Base-by-base conservation (phyloP, 2,888 invertebrate species). In the Camptogramma bilineatum region DNA sequence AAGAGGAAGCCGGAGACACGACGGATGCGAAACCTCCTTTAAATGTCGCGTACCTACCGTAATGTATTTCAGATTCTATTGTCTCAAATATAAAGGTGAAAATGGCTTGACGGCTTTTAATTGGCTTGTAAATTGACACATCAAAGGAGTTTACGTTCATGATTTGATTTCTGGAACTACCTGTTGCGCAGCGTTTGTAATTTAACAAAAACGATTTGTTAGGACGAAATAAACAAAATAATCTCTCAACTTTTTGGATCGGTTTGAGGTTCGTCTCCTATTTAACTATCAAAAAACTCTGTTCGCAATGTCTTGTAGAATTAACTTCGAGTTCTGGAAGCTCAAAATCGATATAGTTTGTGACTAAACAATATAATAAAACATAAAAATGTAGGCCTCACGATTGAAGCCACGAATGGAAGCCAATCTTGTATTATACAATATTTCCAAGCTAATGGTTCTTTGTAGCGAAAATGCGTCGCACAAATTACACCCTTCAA, bases 1-100 rank as follows among this genome's bases (percentile, higher is more conserved):
- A 63, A 71, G 69, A 74, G 77, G 77, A 79, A 82, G 62, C 34
- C 77, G 76, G 77, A 81, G 77, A 80, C 80, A 75, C 70, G 75
- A 61, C 78, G 81, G 80, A 83, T 74, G 78, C 73, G 51, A 56
- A 58, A 51, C 53, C 58, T 67, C 69, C 64, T 70, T 69, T 62
- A 57, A 64, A 67, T 62, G 48, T 59, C 56, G 19, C 53, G 46
- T 55, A 46, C 42, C n/a, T n/a, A 46, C n/a, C 56, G 24, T 60
- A 56, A 50, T 53, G 59, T 55, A 52, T 24, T 51, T 62, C 19
- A 62, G 57, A 34, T 39, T 54, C 28, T 54, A 54, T 47, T 39
- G 13, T 51, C 31, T 21, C 7, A 19, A 2, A 31, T 51, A 10
- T 66, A 58, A 28, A 31, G 57, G 18, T 8, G 51, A 58, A 54